Conservation (phyloP, 2,113 vertebrate genomes). For the Leuciscus idus region DNA sequence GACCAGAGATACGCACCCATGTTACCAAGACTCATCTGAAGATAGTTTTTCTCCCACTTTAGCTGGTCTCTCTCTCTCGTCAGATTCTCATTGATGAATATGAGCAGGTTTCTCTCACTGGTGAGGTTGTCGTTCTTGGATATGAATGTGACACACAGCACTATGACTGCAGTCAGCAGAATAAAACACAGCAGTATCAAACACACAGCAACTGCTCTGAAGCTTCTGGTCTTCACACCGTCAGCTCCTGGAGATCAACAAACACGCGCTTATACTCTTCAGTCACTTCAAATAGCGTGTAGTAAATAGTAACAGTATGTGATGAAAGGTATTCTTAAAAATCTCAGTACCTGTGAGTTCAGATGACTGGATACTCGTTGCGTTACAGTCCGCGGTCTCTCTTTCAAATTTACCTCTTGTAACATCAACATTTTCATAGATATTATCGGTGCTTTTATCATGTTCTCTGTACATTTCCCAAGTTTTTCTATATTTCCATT, state of each 20-base stretch:
- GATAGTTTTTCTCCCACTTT: too few species aligned
- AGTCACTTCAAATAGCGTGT: background rate
- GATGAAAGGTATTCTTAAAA: background rate
- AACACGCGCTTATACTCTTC: background rate
- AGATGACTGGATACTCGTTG: background rate
- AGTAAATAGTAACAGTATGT: too few species aligned
- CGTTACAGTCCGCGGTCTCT: background rate
- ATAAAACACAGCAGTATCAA: constrained; percentile 19
- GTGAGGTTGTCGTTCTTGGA: background rate
- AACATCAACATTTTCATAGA: too few species aligned
- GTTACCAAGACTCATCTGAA: too few species aligned
- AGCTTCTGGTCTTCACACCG: background rate
- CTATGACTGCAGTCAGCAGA: constrained; percentile 20
- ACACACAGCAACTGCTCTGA: background rate
- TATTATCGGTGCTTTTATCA: too few species aligned
- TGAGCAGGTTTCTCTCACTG: too few species aligned
- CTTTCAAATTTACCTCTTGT: background rate
- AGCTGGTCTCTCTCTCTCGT: too few species aligned
- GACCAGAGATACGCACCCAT: too few species aligned
- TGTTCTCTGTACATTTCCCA: too few species aligned
- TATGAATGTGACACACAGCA: background rate
- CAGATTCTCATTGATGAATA: too few species aligned
- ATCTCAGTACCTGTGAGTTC: background rate
- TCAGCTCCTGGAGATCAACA: background rate
- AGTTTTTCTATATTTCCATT: too few species aligned